These are phyloP conservation scores for Cephalopachus bancanus DNA, from an alignment of 2,797 vertebrate species.

Conservation along the genomic window DNA sequence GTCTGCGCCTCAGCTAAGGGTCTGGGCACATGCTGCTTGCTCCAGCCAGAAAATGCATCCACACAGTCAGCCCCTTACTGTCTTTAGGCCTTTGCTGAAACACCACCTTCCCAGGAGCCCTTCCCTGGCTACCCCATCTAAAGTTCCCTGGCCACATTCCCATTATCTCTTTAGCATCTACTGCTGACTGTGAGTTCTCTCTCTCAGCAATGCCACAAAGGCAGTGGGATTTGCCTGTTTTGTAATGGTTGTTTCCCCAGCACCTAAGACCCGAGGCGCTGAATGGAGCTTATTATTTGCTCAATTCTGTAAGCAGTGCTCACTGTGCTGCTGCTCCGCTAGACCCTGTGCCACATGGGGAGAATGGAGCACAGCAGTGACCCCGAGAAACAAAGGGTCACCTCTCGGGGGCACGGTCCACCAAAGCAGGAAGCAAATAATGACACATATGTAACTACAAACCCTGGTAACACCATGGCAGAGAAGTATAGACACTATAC, in stretches of 20 bases:
- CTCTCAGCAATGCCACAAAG: neutral
- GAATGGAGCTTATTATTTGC: neutral
- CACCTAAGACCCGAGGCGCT: neutral
- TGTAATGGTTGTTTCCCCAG: neutral
- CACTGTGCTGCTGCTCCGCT: neutral
- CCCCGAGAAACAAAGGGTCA: neutral
- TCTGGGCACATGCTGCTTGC: neutral
- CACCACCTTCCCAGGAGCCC: neutral
- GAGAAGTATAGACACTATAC: neutral
- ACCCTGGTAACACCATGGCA: accelerated
- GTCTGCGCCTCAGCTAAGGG: neutral
- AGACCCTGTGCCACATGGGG: neutral
- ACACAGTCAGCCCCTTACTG: neutral
- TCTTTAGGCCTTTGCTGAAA: neutral
- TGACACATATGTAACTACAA: neutral
- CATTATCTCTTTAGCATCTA: neutral
- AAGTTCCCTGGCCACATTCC: neutral
- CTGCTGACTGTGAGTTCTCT: neutral
- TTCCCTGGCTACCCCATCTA: neutral
- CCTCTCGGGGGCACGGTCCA: accelerated
- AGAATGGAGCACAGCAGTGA: neutral
- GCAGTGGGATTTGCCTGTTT: neutral
- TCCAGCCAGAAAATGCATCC: neutral
- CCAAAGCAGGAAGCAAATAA: neutral
- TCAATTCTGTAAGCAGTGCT: neutral